Conservation (phyloP, 2,888 invertebrate species). For the Rhagium mordax region DNA sequence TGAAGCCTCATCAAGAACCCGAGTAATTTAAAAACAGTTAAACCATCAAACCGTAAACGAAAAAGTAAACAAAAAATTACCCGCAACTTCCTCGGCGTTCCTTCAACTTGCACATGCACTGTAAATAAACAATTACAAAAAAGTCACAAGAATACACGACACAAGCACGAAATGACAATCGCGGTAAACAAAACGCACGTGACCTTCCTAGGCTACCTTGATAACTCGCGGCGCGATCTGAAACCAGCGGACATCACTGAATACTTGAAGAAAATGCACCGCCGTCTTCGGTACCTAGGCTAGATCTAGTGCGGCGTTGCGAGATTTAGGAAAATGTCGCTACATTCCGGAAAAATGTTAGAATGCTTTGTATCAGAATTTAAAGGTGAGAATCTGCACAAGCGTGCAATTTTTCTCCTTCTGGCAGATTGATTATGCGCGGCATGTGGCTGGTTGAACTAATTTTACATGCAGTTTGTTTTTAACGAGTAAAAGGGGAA, state of each 20-base stretch:
- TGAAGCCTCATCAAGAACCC: not conserved
- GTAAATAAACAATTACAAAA: slow-evolving; percentile 22
- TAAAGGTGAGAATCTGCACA: not conserved
- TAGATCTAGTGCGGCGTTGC: slow-evolving; percentile 49
- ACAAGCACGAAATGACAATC: slow-evolving; percentile 24
- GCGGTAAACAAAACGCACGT: slow-evolving; percentile 50
- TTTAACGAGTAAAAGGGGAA: not conserved
- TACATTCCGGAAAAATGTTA: not conserved
- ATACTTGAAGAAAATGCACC: slow-evolving; percentile 51
- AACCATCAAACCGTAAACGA: not conserved
- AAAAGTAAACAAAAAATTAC: not conserved
- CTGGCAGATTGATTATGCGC: not conserved
- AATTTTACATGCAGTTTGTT: not conserved
- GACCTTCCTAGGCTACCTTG: slow-evolving; percentile 39
- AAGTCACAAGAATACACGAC: slow-evolving; percentile 26
- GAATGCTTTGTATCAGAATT: not conserved
- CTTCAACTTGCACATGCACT: slow-evolving; percentile 15
- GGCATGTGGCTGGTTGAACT: not conserved
- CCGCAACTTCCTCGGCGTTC: not conserved
- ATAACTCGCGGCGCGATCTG: slow-evolving; percentile 37
- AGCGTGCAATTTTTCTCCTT: not conserved
- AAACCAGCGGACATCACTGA: slow-evolving; percentile 43
- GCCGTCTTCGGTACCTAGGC: slow-evolving; percentile 47
- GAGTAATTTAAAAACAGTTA: not conserved
- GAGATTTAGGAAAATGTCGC: slow-evolving; percentile 38